A percentile compares a stretch with the other conserved stretches of the same genome.
Conservation (phyloP, 2,888 invertebrate species). For the Amaurobius ferox region DNA sequence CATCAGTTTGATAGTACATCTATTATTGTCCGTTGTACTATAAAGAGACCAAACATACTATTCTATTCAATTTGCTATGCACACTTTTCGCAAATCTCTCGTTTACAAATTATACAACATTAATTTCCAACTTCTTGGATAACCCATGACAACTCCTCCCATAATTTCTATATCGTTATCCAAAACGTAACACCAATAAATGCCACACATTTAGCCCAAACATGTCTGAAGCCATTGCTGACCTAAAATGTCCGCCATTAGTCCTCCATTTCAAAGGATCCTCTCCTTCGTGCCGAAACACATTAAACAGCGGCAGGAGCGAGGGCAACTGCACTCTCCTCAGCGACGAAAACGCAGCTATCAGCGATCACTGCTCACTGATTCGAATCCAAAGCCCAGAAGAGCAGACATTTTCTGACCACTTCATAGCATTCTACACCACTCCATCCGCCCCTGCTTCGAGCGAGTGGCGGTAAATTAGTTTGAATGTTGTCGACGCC, state of each 20-base stretch:
- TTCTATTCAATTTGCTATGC: no score
- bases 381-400: conserved; percentile 63
- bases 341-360: conserved; percentile 63
- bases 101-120: no score
- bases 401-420: conserved; percentile 69
- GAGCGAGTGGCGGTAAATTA: conserved; percentile 70
- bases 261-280: conserved; percentile 16
- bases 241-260: conserved; percentile 46
- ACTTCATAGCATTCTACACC: conserved; percentile 64
- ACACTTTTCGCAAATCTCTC: no score
- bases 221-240: neutral
- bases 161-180: no score
- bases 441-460: conserved; percentile 18
- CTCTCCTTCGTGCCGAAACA: conserved; percentile 54
- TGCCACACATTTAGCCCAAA: neutral
- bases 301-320: conserved; percentile 68
- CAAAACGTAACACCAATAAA: neutral
- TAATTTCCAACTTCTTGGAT: no score
- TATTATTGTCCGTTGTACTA: no score
- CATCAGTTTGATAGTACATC: no score
- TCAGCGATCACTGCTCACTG: conserved; percentile 71
- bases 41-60: no score
- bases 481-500: conserved; percentile 69
- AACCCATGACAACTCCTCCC: no score
- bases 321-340: conserved; percentile 49